Evolutionary conservation across 2,113 vertebrate species (phyloP).

Genomic region (Dolichallabes microphthalmus): DNA sequence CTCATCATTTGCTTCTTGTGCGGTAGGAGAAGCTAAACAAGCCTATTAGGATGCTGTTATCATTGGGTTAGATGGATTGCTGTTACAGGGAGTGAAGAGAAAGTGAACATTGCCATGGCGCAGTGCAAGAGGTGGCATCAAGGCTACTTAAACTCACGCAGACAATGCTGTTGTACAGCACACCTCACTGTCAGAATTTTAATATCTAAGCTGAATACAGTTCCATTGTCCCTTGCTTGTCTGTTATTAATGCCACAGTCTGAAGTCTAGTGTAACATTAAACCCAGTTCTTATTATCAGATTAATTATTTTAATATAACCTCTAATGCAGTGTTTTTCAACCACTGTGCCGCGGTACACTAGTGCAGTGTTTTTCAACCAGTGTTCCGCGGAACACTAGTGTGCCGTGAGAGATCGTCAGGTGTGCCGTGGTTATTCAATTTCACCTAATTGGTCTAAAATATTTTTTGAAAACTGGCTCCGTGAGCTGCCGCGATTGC

Average conservation of each 20-base stretch:
- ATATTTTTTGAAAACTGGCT: too few species aligned
- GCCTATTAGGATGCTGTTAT: slow-evolving; percentile 6
- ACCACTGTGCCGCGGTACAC: too few species aligned
- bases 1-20: slow-evolving; percentile 15
- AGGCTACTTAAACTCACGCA: slow-evolving; percentile 24
- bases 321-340: background rate
- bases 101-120: slow-evolving; percentile 28
- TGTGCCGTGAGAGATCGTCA: too few species aligned
- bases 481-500: too few species aligned
- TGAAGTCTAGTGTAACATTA: slow-evolving; percentile 4
- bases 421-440: too few species aligned
- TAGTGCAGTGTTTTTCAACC: too few species aligned
- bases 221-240: slow-evolving; percentile 24
- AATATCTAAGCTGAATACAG: slow-evolving; percentile 23
- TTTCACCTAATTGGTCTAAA: too few species aligned
- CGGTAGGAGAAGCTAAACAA: background rate
- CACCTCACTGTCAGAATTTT: slow-evolving; percentile 30
- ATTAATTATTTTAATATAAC: background rate
- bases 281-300: background rate
- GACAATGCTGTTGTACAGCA: slow-evolving; percentile 18
- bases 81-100: slow-evolving; percentile 5
- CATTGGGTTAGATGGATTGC: slow-evolving; percentile 8
- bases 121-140: slow-evolving; percentile 28
- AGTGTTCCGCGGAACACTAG: too few species aligned
- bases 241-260: slow-evolving; percentile 24